Evolutionary conservation across 2,888 invertebrate genomes (phyloP), one percentile per base, ranked within the genome.

Genomic region (Peribatodes rhomboidaria): DNA sequence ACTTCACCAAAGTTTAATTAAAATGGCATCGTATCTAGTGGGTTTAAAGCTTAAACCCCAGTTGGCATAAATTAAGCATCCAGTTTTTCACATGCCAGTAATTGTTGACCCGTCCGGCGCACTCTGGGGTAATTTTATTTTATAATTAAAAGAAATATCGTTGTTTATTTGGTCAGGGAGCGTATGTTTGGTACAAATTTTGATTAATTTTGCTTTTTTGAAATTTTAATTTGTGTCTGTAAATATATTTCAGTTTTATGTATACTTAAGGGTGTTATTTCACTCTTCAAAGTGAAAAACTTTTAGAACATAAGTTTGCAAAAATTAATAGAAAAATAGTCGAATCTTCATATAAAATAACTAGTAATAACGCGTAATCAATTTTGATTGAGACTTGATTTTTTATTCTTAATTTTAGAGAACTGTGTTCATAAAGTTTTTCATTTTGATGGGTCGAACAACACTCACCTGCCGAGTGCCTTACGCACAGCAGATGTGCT

Each of bases 111-210:
- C 41, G 27, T 47, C 55, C 49, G 54, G 18, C 44, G 44, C 57
- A 60, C 53, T 39, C 59, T 2, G 35, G 37, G 54, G 54, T 64
- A 57, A 61, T 61, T 67, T 61, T 58, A 61, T 67, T 68, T 58
- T 68, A 44, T 68, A 61, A 68, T 65, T 65, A 68, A 65, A 68
- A 60, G 52, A 61, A 61, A 64, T 49, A 50, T 54, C 57, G 27
- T 44, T 67, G 59, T 64, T 61, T 61, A 53, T 42, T 39, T 27
- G 16, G 20, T 31, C 39, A 39, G 58, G 14, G 44, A 55, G 46
- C 31, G 11, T 55, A 55, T 62, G 16, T 65, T 57, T 56, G 37
- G 46, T 57, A 18, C n/a, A 31, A 53, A 39, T 53, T 52, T 50
- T 14, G 47, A n/a, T 50, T 11, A 9, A 11, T 37, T 42, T 50